phyloP scores from a whole-genome alignment of 2,797 vertebrate genomes.

The Tachyglossus aculeatus region DNA sequence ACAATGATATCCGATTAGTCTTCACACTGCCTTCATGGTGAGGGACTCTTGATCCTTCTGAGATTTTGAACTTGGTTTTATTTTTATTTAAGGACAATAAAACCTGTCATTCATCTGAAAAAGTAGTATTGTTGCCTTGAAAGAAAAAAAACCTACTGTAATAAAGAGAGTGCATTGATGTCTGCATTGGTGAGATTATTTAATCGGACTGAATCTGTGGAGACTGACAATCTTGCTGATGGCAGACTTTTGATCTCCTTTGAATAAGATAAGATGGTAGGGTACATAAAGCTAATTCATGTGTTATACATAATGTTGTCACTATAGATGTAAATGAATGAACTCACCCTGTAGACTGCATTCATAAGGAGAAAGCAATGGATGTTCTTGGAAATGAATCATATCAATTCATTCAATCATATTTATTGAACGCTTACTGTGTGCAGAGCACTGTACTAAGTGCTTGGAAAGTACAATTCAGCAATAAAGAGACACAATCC shows the following conservation, averaged over 20 bases:
- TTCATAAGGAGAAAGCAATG: constrained; percentile 45
- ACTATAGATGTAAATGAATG: constrained; percentile 51
- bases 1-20: constrained; percentile 60
- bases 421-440: too few relatives aligned
- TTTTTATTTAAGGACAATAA: constrained; percentile 45
- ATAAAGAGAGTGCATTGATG: constrained; percentile 23
- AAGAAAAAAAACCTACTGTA: constrained; percentile 15
- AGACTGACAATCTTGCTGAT: constrained; percentile 37
- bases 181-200: background rate
- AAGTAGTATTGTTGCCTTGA: constrained; percentile 41
- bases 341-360: constrained; percentile 5
- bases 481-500: too few relatives aligned
- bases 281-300: constrained; percentile 55
- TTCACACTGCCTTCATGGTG: constrained; percentile 25
- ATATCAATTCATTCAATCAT: too few relatives aligned
- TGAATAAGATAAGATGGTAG: constrained; percentile 59
- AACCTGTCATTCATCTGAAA: constrained; percentile 43
- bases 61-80: constrained; percentile 22
- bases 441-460: too few relatives aligned
- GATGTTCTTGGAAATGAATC: constrained; percentile 25
- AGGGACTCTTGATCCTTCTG: constrained; percentile 35
- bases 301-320: constrained; percentile 46
- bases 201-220: background rate
- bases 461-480: too few relatives aligned
- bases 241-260: constrained; percentile 48